Percentiles rank a stretch among this genome's conserved stretches.
Conservation (phyloP, 2,888 invertebrate species). For the Dyspetes luteomarginatus region DNA sequence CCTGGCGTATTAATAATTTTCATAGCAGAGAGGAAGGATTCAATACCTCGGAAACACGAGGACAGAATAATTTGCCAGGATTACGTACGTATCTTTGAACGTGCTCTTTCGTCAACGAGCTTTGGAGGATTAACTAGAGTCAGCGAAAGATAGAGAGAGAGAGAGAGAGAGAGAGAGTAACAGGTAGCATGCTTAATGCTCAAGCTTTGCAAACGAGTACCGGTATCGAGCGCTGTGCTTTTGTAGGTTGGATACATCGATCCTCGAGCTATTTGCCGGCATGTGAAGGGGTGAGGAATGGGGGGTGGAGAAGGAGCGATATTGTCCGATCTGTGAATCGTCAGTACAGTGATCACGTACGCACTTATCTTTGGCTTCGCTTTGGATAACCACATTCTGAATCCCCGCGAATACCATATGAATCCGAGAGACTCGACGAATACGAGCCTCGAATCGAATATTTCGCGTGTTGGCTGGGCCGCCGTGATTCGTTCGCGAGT, state of each 20-base stretch:
- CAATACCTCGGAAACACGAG: conserved; percentile 32
- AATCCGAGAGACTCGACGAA: conserved; percentile 58
- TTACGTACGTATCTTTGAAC: conserved; percentile 36
- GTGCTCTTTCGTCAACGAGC: conserved; percentile 39
- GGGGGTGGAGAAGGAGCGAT: background rate
- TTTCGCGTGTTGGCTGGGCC: conserved; percentile 53
- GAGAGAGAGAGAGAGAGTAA: conserved; percentile 27
- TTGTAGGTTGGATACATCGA: conserved; percentile 41
- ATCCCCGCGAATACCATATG: conserved; percentile 63
- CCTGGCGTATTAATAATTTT: conserved; percentile 6
- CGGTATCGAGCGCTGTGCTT: conserved; percentile 12
- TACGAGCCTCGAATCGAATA: conserved; percentile 68
- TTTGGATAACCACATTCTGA: conserved; percentile 68
- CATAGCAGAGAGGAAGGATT: conserved; percentile 9
- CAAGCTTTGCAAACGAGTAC: conserved; percentile 22
- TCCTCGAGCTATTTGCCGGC: conserved; percentile 38
- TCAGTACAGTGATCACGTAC: conserved; percentile 67
- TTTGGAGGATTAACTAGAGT: conserved; percentile 3
- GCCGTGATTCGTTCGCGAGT: conserved; percentile 34
- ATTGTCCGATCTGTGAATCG: conserved; percentile 42
- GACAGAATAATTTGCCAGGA: conserved; percentile 42
- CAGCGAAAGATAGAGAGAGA: background rate
- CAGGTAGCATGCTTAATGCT: conserved; percentile 49
- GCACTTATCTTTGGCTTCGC: conserved; percentile 67
- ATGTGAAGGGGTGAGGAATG: background rate